Conservation (phyloP, 2,113 vertebrate species). For the Proteles cristata region DNA sequence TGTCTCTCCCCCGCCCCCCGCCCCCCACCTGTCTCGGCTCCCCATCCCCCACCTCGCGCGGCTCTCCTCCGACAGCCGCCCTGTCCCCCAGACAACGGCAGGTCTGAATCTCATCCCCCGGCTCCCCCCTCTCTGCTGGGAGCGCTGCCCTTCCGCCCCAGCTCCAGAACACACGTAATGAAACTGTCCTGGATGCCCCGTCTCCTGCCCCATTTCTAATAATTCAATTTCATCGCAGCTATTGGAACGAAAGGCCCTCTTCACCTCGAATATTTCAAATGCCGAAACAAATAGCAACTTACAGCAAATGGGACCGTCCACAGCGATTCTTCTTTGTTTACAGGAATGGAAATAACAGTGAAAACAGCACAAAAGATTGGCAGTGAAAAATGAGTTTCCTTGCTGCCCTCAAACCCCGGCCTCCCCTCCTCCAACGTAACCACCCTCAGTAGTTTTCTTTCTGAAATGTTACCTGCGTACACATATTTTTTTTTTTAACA, state of each 20-base stretch:
- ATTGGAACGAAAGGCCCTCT: neutral
- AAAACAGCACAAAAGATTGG: neutral
- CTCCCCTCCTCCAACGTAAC: neutral
- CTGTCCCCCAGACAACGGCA: neutral
- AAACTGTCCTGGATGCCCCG: neutral
- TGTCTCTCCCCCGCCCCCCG: too few species aligned
- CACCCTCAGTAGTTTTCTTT: neutral
- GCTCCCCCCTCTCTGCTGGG: accelerated
- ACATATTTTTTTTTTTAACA: neutral
- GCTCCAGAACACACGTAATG: neutral
- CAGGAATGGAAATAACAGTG: neutral
- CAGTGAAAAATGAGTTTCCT: neutral
- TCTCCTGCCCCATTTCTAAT: neutral
- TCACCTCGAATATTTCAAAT: conserved; percentile 17
- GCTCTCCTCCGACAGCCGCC: neutral
- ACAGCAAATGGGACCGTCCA: neutral
- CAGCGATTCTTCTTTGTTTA: neutral
- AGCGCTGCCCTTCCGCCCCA: neutral
- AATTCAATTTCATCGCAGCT: conserved; percentile 2
- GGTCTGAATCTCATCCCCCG: neutral
- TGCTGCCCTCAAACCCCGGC: neutral
- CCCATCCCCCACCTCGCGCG: neutral
- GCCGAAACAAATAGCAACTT: neutral
- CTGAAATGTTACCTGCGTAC: neutral
- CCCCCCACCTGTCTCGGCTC: accelerated